These are phyloP conservation scores for Drosophila phalerata DNA, from an alignment of 2,888 invertebrate species.

Conservation along the genomic window DNA sequence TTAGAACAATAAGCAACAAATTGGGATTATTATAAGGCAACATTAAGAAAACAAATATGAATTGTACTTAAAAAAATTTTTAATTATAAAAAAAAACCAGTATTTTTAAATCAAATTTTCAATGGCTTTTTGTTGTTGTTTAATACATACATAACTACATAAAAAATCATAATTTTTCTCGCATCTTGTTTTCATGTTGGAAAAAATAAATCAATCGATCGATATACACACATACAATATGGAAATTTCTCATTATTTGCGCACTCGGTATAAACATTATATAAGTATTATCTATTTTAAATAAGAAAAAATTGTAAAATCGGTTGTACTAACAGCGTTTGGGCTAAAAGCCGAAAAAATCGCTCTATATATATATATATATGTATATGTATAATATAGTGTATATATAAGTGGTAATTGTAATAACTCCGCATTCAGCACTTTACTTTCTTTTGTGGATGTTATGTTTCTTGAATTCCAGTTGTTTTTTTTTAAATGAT, in stretches of 20 bases:
- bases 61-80: conserved; percentile 48
- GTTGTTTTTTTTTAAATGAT: conserved; percentile 10
- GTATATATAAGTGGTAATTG: conserved; percentile 50
- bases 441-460: conserved; percentile 27
- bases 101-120: conserved; percentile 46
- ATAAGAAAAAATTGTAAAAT: conserved; percentile 58
- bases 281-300: conserved; percentile 37
- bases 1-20: background rate
- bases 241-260: conserved; percentile 26
- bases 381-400: conserved; percentile 42
- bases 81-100: conserved; percentile 42
- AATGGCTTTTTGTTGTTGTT: conserved; percentile 54
- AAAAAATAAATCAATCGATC: conserved; percentile 24
- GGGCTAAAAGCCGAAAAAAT: conserved; percentile 30
- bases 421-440: conserved; percentile 39
- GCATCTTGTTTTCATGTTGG: conserved; percentile 28
- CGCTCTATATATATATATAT: conserved; percentile 33
- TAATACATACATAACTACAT: conserved; percentile 47
- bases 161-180: conserved; percentile 55
- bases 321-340: conserved; percentile 57
- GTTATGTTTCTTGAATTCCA: conserved; percentile 13
- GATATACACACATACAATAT: conserved; percentile 32
- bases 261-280: conserved; percentile 22
- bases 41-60: conserved; percentile 13
- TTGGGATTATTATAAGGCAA: background rate